Evolutionary conservation across 2,888 invertebrate genomes (phyloP), one percentile per base, ranked within the genome.

Genomic region (Anoplius nigerrimus): DNA sequence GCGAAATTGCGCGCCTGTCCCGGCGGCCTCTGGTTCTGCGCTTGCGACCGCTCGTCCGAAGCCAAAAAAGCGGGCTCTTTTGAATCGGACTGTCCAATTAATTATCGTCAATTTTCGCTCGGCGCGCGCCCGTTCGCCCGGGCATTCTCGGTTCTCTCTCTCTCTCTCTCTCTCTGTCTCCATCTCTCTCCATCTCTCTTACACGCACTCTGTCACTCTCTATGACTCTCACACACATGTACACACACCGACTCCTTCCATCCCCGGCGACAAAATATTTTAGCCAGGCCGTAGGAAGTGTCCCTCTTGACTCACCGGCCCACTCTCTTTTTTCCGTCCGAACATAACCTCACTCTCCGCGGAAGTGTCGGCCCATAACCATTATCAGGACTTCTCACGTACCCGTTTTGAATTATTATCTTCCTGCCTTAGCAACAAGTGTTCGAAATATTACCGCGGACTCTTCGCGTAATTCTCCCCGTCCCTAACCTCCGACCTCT

Each of bases 351-450:
- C 54, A n/a, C n/a, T n/a, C n/a, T n/a, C n/a, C n/a, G 24, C 62
- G 76, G 70, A 71, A 71, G 48, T 55, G 48, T 46, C 43, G n/a
- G 55, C 43, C 63, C 59, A 66, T 69, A 65, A 72, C 56, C 67
- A 66, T 66, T 53, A 51, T 66, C 62, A 27, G 59, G 60, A 51
- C 61, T 55, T 45, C 66, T 66, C 62, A 43, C 53, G 58, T 34
- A 46, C 62, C 27, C 43, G n/a, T n/a, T n/a, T 24, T 48, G 67
- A 69, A 72, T 72, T 71, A 55, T 75, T 60, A 69, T 71, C 57
- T 55, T 62, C 53, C 42, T 71, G 68, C 68, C 75, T 73, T 75
- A 70, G 76, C 78, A 78, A 78, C 78, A 78, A 78, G 78, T 78
- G 75, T 73, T 43, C 13, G 52, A 58, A 69, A 46, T 18, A 15